Evolutionary conservation across 2,797 vertebrate species (phyloP), one percentile per base, ranked within the genome.

Genomic region (Trachurus trachurus): DNA sequence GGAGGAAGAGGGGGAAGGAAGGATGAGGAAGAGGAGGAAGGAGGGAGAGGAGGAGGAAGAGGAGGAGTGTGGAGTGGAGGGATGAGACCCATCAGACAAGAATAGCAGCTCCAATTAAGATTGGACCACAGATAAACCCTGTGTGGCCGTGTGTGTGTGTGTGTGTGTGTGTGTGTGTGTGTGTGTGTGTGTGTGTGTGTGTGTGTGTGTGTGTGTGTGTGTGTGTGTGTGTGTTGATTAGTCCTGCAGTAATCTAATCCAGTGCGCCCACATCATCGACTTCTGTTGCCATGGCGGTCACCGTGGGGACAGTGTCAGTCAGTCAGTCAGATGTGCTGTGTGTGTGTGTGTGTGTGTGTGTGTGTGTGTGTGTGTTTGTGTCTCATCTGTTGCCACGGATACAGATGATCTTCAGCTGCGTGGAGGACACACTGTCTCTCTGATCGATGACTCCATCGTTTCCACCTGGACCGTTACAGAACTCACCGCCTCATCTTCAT

Each of bases 51-150:
- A 66, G 62, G 62, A 81, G 63, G 76, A 74, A 53, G 60, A 68
- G 4, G 72, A 76, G 19, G 63, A 77, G 1, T 49, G 59, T 75
- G 1, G 53, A 78, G 57, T 52, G 59, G 76, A 79, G 65, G 56
- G 65, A 66, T 39, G 68, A 87, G 80, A 85, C 66, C 67, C 70
- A 80, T 78, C 44, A 39, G 84, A 89, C 67, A 64, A 71, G 74
- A 83, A 86, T 78, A 89, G 82, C 76, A 74, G 68, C 83, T 89
- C 77, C 88, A 92, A 94, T 95, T 94, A 93, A 94, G 91, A 94
- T 93, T 73, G 79, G 88, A 82, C 82, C 86, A 69, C 67, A 92
- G 91, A 93, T 93, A 92, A 89, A 83, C 74, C 44, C 53, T 1
- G n/a, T n/a, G n/a, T n/a, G 26, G 26, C 31, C 70, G 57, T 72